Evolutionary conservation across 2,797 vertebrate species (phyloP).

Genomic region (Coreius guichenoti): DNA sequence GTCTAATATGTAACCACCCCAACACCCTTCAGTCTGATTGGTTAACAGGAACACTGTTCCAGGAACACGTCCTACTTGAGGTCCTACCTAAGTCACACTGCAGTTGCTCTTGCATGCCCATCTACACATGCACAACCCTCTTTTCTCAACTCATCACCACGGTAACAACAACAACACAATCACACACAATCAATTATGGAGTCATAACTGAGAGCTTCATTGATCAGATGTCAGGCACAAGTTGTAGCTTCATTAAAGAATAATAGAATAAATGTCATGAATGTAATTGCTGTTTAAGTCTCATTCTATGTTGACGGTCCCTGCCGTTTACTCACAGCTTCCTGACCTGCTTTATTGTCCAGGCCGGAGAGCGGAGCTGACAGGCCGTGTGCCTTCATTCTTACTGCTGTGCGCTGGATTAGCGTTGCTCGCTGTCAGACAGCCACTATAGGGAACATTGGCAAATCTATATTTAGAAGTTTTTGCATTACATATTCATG

Average conservation of each 20-base stretch:
- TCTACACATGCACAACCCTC: background rate
- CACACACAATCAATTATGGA: background rate
- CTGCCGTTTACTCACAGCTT: background rate
- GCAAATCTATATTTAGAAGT: constrained; percentile 65
- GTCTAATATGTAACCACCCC: background rate
- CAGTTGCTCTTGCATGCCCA: background rate
- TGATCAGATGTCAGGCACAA: constrained; percentile 8
- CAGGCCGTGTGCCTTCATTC: constrained; percentile 49
- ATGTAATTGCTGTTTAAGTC: background rate
- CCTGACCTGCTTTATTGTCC: constrained; percentile 13
- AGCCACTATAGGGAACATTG: constrained; percentile 55
- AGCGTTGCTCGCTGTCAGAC: constrained; percentile 53
- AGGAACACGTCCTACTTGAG: background rate
- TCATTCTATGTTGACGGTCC: background rate
- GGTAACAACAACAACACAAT: background rate
- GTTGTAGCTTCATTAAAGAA: constrained; percentile 1
- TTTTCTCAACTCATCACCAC: constrained; percentile 11
- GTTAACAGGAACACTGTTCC: background rate
- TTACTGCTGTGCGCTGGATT: constrained; percentile 55
- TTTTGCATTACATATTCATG: constrained; percentile 63
- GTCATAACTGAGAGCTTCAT: background rate
- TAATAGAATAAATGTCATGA: background rate
- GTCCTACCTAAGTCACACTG: background rate
- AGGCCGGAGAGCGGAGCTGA: constrained; percentile 44
- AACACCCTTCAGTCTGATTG: background rate